These are phyloP conservation scores for Adrianichthys oophorus DNA, from an alignment of 2,797 vertebrate genomes.

Conservation along the genomic window DNA sequence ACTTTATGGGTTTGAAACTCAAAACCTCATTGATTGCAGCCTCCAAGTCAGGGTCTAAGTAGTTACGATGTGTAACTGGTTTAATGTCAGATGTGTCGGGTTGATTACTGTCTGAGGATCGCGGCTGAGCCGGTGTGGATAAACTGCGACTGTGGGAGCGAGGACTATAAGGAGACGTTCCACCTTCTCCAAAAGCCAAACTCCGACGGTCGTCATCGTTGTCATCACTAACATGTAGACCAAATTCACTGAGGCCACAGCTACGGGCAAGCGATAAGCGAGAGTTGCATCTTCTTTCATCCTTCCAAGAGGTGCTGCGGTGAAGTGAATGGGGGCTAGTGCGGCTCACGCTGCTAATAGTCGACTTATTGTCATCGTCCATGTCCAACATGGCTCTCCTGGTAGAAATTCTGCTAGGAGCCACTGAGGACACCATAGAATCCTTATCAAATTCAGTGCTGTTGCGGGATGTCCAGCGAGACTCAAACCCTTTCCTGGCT, in stretches of 20 bases:
- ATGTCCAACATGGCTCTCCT: constrained; percentile 72
- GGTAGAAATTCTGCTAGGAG: constrained; percentile 82
- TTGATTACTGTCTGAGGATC: constrained; percentile 67
- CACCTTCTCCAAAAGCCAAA: constrained; percentile 73
- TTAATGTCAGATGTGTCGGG: constrained; percentile 65
- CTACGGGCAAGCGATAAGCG: constrained; percentile 85
- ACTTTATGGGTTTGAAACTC: constrained; percentile 88
- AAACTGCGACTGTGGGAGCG: constrained; percentile 83
- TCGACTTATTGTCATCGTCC: constrained; percentile 81
- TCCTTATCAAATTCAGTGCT: constrained; percentile 85
- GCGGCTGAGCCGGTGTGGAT: constrained; percentile 84
- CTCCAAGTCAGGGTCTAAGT: constrained; percentile 93
- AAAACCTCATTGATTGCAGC: constrained; percentile 96
- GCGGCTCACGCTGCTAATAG: constrained; percentile 79
- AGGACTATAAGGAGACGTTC: constrained; percentile 82
- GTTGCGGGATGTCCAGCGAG: constrained; percentile 83
- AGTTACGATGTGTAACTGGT: constrained; percentile 83
- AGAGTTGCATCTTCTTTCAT: constrained; percentile 76
- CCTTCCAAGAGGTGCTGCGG: constrained; percentile 85
- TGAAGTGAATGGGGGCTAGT: constrained; percentile 75
- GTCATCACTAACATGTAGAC: constrained; percentile 61
- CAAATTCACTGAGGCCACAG: constrained; percentile 84
- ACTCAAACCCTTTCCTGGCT: constrained; percentile 84
- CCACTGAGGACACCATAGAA: constrained; percentile 80
- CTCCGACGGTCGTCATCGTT: constrained; percentile 76